These are phyloP conservation scores for Miichthys miiuy DNA, from an alignment of 2,797 vertebrate genomes.

Conservation along the genomic window DNA sequence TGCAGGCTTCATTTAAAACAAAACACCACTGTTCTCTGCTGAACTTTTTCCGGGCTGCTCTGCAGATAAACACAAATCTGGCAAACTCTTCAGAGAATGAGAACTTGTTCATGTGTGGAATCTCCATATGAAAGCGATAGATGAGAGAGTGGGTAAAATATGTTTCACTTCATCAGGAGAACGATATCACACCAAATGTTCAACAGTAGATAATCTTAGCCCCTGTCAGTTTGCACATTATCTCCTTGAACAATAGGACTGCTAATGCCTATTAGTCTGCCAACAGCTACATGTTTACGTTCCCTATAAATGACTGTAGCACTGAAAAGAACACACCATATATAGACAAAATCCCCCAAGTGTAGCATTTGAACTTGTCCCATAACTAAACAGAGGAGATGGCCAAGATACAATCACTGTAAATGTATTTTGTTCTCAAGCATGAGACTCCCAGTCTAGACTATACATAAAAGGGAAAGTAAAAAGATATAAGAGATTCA, in stretches of 20 bases:
- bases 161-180: not conserved
- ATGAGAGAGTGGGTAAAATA: not conserved
- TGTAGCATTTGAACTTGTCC: slow-evolving; percentile 45
- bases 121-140: slow-evolving; percentile 6
- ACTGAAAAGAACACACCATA: slow-evolving; percentile 57
- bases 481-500: slow-evolving; percentile 9
- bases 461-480: slow-evolving; percentile 37
- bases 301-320: slow-evolving; percentile 64
- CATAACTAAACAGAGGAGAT: slow-evolving; percentile 45
- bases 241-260: slow-evolving; percentile 29
- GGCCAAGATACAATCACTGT: slow-evolving; percentile 38
- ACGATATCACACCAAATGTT: not conserved
- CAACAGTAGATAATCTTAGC: not conserved
- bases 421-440: slow-evolving; percentile 30
- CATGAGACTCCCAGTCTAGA: slow-evolving; percentile 15
- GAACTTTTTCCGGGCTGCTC: slow-evolving; percentile 29
- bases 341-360: slow-evolving; percentile 63
- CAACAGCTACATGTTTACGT: slow-evolving; percentile 71
- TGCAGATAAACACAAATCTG: slow-evolving; percentile 25
- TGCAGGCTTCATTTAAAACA: slow-evolving; percentile 16
- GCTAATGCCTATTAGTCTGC: slow-evolving; percentile 60
- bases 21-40: slow-evolving; percentile 23
- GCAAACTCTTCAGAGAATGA: slow-evolving; percentile 3
- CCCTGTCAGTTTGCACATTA: slow-evolving; percentile 20
- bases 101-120: not conserved